Conservation (phyloP, 2,888 invertebrate genomes). For the Ceriagrion tenellum region DNA sequence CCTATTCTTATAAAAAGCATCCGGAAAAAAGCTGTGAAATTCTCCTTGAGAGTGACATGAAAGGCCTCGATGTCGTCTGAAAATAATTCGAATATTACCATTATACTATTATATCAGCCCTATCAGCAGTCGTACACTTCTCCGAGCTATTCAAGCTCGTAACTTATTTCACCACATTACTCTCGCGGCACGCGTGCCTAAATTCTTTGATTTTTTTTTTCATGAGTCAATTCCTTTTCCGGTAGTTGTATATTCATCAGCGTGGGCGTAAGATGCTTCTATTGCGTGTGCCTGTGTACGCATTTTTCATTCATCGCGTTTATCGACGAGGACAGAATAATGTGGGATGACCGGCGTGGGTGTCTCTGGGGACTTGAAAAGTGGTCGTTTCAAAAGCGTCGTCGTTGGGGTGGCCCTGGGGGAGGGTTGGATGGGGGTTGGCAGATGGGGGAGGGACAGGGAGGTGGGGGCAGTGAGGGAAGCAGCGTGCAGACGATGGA, state of each 20-base stretch:
- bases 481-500: background rate
- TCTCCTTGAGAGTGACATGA: too few relatives aligned
- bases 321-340: constrained; percentile 8
- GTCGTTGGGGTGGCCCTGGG: too few relatives aligned
- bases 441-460: too few relatives aligned
- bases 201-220: background rate
- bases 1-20: too few relatives aligned
- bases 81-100: too few relatives aligned
- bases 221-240: background rate
- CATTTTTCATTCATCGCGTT: background rate
- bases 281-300: background rate
- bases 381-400: background rate
- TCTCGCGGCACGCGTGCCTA: background rate
- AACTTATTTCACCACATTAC: background rate
- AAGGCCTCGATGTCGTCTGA: too few relatives aligned
- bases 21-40: too few relatives aligned
- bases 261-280: background rate
- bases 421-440: background rate
- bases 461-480: background rate
- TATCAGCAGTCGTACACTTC: too few relatives aligned
- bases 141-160: background rate
- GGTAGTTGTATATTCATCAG: background rate
- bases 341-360: background rate
- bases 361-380: background rate
- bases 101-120: too few relatives aligned